Evolutionary conservation across 2,888 invertebrate species (phyloP), one percentile per base, ranked within the genome.

Genomic region (Macropis europaea): DNA sequence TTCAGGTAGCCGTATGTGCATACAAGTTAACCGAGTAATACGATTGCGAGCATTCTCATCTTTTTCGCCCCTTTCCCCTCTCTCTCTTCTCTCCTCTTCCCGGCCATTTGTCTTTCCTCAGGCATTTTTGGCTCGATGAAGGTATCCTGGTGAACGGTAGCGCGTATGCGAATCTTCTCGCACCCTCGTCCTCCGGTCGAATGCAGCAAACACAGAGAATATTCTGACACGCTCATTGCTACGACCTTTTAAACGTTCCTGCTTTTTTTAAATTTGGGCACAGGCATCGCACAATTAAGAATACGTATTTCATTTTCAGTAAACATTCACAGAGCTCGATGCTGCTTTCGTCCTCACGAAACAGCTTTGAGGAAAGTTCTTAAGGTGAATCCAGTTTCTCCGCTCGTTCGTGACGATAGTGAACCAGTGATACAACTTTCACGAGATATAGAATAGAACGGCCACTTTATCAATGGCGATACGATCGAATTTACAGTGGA

Each of bases 21-120:
- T 73, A 52, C 61, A 53, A 54, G 38, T 73, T 64, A 78, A 77
- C 66, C 63, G 53, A 47, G 53, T 66, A 67, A 64, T 54, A 67
- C 78, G 54, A 78, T 67, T 34, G 57, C 42, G 30, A 54, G 62
- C 5, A 53, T 24, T 17, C 32, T 7, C 28, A 34, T 13, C 52
- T 36, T 40, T 45, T 34, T 11, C 19, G 6, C 13, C 13, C 11
- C 19, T 22, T 17, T 40, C 15, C 40, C 11, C 11, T 42, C 13
- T 19, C 42, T 40, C 28, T 2, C 24, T 6, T 3, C 1, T 6
- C 57, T 22, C 5, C 34, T 7, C 30, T 32, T 22, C 32, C 13
- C 3, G 24, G 40, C 34, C 34, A 42, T 68, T 50, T 26, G 28
- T 50, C 50, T 64, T 47, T 30, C 28, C 22, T 34, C n/a, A 17